Evolutionary conservation across 2,888 invertebrate genomes (phyloP), one percentile per base, ranked within the genome.

Genomic region (Nomada lathburiana): DNA sequence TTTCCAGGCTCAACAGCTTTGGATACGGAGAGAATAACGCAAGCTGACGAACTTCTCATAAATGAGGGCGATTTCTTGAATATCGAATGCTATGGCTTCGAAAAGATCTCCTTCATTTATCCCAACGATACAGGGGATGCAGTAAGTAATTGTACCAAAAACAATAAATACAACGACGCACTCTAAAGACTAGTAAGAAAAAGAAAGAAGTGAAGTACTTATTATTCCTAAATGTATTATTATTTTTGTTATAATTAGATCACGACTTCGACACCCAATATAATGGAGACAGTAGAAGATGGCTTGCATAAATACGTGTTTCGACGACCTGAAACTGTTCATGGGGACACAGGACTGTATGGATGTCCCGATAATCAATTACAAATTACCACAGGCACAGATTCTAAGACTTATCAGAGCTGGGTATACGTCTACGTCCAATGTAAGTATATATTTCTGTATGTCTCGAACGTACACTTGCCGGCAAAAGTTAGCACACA

Each of bases 281-380:
- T 82, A 50, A 50, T 50, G 0, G 71, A 81, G 7, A 20, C 70
- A 29, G 18, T 29, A 0, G n/a, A n/a, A 7, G 63, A 81, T 63
- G 72, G 71, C 0, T 20, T n/a, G n/a, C 83, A 80, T 0, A 78
- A 18, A 3, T 79, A 78, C 18, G 60, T 84, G 23, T 89, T 92
- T 44, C 78, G 73, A 62, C 88, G 91, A 64, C 68, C 73, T 0
- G 4, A 81, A 3, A 88, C 91, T 0, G 76, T 90, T 3, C 78
- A 75, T 26, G 91, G 91, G 0, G 93, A 94, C 50, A 93, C 93
- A 0, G 93, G 93, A 11, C 92, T 91, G 89, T 94, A 94, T 65
- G 93, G 92, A 42, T 94, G 93, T 57, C 86, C 89, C 7, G 80
- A 91, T 57, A 50, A 67, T 3, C 79, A 86, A 7, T 71, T 88